Evolutionary conservation across 35 echinoderm and acorn worm species (phyloP).

Genomic region (Ptychodera flava): DNA sequence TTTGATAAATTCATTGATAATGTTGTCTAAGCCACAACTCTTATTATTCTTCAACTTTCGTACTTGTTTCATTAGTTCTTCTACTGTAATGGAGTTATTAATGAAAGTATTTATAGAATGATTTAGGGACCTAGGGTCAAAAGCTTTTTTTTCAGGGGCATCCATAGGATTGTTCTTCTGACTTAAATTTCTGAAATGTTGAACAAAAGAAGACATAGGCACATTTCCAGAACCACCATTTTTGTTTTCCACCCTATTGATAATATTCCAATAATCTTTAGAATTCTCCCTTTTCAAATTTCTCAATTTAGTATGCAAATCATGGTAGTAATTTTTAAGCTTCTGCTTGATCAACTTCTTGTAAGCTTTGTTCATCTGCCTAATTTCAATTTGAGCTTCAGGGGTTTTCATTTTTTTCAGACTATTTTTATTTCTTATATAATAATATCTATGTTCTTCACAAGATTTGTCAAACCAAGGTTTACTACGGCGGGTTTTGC

Average conservation of each 20-base stretch:
- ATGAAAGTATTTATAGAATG: neutral
- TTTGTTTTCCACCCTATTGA: neutral
- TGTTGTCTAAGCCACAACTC: neutral
- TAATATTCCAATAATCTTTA: neutral
- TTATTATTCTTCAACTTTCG: conserved; percentile 6
- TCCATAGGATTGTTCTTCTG: neutral
- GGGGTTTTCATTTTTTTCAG: neutral
- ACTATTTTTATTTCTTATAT: neutral
- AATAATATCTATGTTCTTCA: neutral
- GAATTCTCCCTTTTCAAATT: neutral
- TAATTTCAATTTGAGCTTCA: neutral
- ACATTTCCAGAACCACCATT: neutral
- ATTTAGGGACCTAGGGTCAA: neutral
- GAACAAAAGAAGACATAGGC: neutral
- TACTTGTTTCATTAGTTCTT: neutral
- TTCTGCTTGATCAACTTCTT: neutral
- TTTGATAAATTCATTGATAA: neutral
- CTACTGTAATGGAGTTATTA: neutral
- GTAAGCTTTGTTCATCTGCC: neutral
- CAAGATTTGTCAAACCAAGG: neutral
- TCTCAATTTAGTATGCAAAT: neutral
- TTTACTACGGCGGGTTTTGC: neutral
- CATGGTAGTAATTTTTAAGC: neutral
- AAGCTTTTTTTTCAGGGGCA: no score
- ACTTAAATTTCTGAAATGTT: neutral